Base-by-base conservation (phyloP, 2,888 invertebrate species). In the Nebria brevicollis region DNA sequence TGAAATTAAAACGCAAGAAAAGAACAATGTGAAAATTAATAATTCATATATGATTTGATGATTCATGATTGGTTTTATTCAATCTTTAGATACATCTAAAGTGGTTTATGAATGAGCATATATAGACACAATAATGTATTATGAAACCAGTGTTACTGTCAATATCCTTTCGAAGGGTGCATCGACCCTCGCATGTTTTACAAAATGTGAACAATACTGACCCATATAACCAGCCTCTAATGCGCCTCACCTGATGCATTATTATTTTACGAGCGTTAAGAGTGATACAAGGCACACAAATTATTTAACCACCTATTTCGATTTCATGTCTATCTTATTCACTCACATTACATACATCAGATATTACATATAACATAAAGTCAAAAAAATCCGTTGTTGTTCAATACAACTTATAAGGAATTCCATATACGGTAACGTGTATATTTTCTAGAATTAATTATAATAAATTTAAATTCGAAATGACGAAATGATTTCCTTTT, bases 141-240 rank as follows among this genome's bases (percentile, higher is more conserved):
- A 54, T 54, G 7, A 54, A 54, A 7, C 13, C 54, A 54, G 13
- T 54, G 2, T 8, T 54, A 54, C 54, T 54, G 54, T 54, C 54
- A 54, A 54, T 54, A 54, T 54, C 54, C 54, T 54, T 54, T 54
- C 54, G 54, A 54, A 54, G 54, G 54, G 54, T 54, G 54, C 54
- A 54, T 54, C 54, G 54, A 54, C 54, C 54, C 54, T 54, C 8
- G 54, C 54, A 54, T 54, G 34, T 34, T 34, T 4, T 4, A 34
- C 34, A 34, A 34, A 34, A 34, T 34, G 54, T 54, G 54, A 54
- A 54, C 54, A 54, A 54, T 54, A 54, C 7, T 54, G 54, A 54
- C 54, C 54, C 54, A 54, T 54, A 54, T 54, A 54, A 54, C 54
- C 54, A 7, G 54, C 13, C 13, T 54, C 54, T 54, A 54, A 54